Evolutionary conservation across 2,113 vertebrate species (phyloP), one percentile per base, ranked within the genome.

Genomic region (Cavia aperea): DNA sequence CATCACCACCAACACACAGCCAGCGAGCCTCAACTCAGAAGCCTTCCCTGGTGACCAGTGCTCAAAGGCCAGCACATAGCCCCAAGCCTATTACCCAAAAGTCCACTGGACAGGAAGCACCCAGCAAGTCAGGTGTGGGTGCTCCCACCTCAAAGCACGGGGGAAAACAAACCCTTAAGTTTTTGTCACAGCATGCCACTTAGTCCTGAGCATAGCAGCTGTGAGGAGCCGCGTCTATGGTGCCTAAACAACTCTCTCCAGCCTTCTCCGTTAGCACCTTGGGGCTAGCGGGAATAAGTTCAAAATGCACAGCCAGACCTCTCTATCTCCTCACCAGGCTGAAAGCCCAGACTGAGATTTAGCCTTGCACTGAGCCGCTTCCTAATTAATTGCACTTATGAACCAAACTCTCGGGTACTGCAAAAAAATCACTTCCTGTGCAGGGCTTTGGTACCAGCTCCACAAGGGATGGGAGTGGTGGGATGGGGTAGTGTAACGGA

Each of bases 91-190:
- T 31, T n/a, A 51, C 18, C 39, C n/a, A 10, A 36, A 36, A 88
- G 90, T 12, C 15, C 84, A 19, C 63, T n/a, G n/a, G 26, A 36
- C 36, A n/a, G 24, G n/a, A n/a, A 65, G n/a, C 29, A 58, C 13
- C 33, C 14, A 4, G n/a, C 13, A 0, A 23, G 21, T 16, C 23
- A 56, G 18, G n/a, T 10, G 2, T 1, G 19, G 29, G 14, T 4
- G 43, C 78, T 36, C 84, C 56, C 5, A 15, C 46, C 8, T 15
- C 11, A 62, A 73, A 87, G 51, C n/a, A 16, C 89, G 23, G 23
- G 26, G 11, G 49, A 19, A 7, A 4, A n/a, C n/a, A n/a, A n/a
- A 15, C 5, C 46, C n/a, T 85, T 19, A 21, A 29, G 19, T 62
- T 49, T 24, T 29, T 4, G 15, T 49, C 46, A 62, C 49, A 33